phyloP scores from a whole-genome alignment of 2,797 vertebrate genomes.

The Gymnocypris eckloni region DNA sequence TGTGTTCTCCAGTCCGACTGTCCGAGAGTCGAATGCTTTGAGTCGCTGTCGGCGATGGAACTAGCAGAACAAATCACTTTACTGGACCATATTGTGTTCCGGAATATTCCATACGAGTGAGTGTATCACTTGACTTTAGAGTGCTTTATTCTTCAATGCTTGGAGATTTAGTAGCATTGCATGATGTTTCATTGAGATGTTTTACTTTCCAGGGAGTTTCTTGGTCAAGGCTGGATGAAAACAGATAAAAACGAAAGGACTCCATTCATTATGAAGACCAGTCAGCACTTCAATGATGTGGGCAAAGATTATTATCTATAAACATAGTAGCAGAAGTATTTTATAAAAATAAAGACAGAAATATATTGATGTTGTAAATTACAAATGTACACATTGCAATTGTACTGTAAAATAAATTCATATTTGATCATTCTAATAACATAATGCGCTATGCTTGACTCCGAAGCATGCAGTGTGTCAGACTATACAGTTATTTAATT shows the following conservation, averaged over 20 bases:
- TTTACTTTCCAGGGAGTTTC: slow-evolving; percentile 87
- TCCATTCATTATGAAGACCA: slow-evolving; percentile 97
- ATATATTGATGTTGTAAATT: background rate
- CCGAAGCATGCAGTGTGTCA: background rate
- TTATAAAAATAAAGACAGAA: background rate
- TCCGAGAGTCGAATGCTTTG: slow-evolving; percentile 88
- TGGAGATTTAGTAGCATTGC: background rate
- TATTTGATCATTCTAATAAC: background rate
- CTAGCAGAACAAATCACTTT: slow-evolving; percentile 96
- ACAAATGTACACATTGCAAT: background rate
- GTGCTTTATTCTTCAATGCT: background rate
- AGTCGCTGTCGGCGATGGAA: slow-evolving; percentile 93
- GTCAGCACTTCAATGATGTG: slow-evolving; percentile 96
- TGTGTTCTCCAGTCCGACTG: slow-evolving; percentile 78
- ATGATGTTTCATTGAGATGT: background rate
- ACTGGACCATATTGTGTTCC: slow-evolving; percentile 92
- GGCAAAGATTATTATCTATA: background rate
- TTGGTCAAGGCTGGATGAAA: slow-evolving; percentile 99
- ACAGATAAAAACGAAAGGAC: slow-evolving; percentile 90
- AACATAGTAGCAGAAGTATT: background rate
- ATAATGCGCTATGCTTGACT: too few species aligned
- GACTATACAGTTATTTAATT: background rate
- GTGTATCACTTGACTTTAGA: slow-evolving; percentile 59
- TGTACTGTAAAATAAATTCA: background rate
- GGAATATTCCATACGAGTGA: slow-evolving; percentile 95